A percentile compares a stretch with the other conserved stretches of the same genome.
Conservation (phyloP, 2,113 vertebrate species). For the Macroglossus sobrinus region DNA sequence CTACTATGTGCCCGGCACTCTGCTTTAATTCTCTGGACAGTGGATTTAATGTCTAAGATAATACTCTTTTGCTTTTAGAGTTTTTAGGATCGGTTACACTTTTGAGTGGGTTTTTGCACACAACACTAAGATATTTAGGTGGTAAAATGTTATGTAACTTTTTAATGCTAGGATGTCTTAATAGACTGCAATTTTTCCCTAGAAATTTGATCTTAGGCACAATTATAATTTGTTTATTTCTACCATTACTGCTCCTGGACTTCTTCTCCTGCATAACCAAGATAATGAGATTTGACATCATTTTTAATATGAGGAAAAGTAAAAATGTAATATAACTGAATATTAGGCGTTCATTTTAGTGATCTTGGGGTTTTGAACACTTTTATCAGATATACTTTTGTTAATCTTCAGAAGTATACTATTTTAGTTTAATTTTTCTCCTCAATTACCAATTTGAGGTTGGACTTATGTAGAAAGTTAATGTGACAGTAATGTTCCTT, state of each 20-base stretch:
- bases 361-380: neutral
- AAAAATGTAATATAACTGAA: conserved; percentile 29
- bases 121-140: neutral
- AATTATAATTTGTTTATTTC: conserved; percentile 61
- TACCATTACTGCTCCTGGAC: conserved; percentile 53
- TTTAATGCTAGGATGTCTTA: neutral
- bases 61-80: neutral
- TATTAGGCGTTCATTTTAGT: conserved; percentile 16
- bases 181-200: conserved; percentile 24
- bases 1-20: neutral
- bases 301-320: conserved; percentile 53
- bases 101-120: neutral
- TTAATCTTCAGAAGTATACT: neutral
- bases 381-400: conserved; percentile 8
- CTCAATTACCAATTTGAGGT: neutral
- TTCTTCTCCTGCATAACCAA: conserved; percentile 43
- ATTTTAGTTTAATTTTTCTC: neutral
- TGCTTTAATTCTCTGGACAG: neutral
- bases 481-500: neutral
- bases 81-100: neutral
- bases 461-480: conserved; percentile 19
- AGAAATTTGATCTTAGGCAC: conserved; percentile 61
- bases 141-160: conserved; percentile 11
- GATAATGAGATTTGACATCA: conserved; percentile 67
- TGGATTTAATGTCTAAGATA: neutral